A percentile compares a stretch with the other conserved stretches of the same genome.
These are phyloP conservation scores for Phalanger gymnotis DNA, from an alignment of 2,797 vertebrate species.

Conservation along the genomic window DNA sequence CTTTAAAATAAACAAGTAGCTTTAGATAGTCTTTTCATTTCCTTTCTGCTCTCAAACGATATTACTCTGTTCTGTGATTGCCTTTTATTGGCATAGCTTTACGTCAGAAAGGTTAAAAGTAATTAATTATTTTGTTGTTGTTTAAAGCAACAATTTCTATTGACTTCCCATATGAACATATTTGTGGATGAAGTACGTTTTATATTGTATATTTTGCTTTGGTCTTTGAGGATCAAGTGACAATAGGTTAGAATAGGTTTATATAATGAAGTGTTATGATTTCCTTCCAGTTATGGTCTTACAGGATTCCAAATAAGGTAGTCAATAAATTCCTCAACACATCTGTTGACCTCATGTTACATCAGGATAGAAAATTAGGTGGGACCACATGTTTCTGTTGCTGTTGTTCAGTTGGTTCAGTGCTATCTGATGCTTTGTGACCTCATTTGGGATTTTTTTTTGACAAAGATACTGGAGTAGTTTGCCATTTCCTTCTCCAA, in stretches of 20 bases:
- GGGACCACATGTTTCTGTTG: not conserved
- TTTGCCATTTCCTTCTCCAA: not conserved
- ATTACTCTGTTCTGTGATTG: not conserved
- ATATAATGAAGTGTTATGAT: not conserved
- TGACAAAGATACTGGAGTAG: not conserved
- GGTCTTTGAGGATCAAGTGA: not conserved
- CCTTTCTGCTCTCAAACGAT: not conserved
- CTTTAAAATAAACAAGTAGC: not conserved
- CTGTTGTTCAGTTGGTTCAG: not conserved
- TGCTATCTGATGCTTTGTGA: not conserved
- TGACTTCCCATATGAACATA: not conserved
- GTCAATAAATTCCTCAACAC: not conserved
- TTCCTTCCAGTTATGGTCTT: not conserved
- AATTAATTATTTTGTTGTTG: not conserved
- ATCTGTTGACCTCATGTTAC: not conserved
- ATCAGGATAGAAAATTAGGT: not conserved
- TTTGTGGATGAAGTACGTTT: not conserved
- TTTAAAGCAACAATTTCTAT: not conserved
- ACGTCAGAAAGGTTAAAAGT: not conserved
- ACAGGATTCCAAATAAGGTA: not conserved
- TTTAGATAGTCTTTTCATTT: not conserved
- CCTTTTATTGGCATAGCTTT: not conserved
- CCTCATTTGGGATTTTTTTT: not conserved
- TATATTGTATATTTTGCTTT: not conserved
- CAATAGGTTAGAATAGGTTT: not conserved